Evolutionary conservation across 2,888 invertebrate genomes (phyloP).

Genomic region (Watsonalla binaria): DNA sequence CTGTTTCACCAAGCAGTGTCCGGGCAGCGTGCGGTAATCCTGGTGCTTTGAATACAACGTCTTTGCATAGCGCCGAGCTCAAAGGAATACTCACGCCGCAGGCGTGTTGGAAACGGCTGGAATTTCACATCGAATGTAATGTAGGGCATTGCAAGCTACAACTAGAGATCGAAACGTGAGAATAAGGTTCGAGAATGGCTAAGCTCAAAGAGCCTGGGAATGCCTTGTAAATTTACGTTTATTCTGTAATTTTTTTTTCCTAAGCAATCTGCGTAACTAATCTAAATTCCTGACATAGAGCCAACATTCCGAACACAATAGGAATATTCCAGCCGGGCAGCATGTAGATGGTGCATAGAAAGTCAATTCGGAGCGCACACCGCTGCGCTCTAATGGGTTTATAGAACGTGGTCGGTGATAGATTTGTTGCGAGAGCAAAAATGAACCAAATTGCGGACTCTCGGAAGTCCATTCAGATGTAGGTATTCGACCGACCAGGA

Average conservation of each 20-base stretch:
- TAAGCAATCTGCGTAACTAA: too few relatives aligned
- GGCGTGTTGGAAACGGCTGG: too few relatives aligned
- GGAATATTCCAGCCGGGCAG: too few relatives aligned
- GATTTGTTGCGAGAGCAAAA: constrained; percentile 34
- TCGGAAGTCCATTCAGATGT: constrained; percentile 35
- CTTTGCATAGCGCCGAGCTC: neutral
- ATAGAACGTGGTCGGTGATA: constrained; percentile 29
- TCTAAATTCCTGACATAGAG: too few relatives aligned
- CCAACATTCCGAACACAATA: too few relatives aligned
- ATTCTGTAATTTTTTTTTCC: too few relatives aligned
- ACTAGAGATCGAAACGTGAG: neutral
- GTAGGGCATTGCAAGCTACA: neutral
- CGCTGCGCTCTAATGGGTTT: constrained; percentile 25
- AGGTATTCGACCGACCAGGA: constrained; percentile 28
- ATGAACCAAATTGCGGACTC: constrained; percentile 30
- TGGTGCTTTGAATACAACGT: neutral
- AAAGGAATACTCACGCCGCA: neutral
- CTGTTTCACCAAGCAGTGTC: neutral
- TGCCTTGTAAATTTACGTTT: too few relatives aligned
- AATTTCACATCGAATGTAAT: neutral
- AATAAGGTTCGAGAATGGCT: too few relatives aligned
- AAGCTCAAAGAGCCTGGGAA: too few relatives aligned
- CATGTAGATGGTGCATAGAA: neutral
- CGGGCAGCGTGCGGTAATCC: neutral
- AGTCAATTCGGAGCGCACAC: constrained; percentile 2